Evolutionary conservation across 2,888 invertebrate genomes (phyloP), one percentile per base, ranked within the genome.

Genomic region (Volucella bombylans): DNA sequence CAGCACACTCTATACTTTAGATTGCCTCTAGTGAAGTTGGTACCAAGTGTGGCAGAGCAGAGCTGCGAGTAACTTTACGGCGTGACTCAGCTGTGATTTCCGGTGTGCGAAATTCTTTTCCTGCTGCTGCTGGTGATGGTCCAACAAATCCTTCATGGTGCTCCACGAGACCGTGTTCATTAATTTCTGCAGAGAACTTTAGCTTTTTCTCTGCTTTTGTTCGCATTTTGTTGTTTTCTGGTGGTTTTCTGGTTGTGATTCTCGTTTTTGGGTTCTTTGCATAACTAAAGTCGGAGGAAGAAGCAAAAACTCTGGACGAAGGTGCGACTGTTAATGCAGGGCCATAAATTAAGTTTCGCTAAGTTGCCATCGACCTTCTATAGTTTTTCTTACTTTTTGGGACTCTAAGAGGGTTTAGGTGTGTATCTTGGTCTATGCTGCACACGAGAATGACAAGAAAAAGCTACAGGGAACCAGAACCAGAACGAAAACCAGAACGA

Each of bases 61-160:
- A 11, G 1, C 11, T 4, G 39, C n/a, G 15, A 57, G 50, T 57
- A 61, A 43, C 68, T 62, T 23, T 47, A 23, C 18, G 54, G 73
- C 73, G 43, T 82, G 82, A 82, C 69, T 82, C 82, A 82, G 73
- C 68, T 73, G 68, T 59, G 64, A 79, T 79, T 82, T 82, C 82
- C 82, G 79, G 82, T 82, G 39, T 31, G 64, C 64, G 23, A 49
- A 68, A 59, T 59, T 68, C 67, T 65, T 50, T 38, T 57, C 10
- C 43, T 47, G 54, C 18, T 52, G 47, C 41, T 50, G 14, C 23
- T 12, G 49, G 2, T 12, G 3, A 11, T 12, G 55, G 31, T 8
- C 14, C 8, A 10, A 31, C 49, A 31, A 9, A 15, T n/a, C 43
- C 45, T 14, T 23, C 54, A 49, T 11, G 31, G 6, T 31, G 31